These are phyloP conservation scores for Sarcophaga variegata DNA, from an alignment of 2,888 invertebrate species.

Conservation along the genomic window DNA sequence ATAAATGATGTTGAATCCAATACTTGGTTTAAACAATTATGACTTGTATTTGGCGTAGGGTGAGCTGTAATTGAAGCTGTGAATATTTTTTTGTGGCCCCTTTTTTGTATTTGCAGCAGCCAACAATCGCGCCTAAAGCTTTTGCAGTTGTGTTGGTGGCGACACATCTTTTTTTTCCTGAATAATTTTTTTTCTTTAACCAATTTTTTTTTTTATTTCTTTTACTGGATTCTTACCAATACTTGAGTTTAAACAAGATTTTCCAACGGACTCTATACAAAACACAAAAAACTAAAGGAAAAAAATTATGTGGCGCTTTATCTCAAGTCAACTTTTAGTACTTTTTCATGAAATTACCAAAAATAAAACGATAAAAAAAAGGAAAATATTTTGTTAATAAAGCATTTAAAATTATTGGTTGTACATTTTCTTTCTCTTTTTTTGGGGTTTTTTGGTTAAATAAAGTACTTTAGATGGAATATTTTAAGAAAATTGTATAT, in stretches of 20 bases:
- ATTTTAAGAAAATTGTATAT: not conserved
- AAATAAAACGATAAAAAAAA: slow-evolving; percentile 5
- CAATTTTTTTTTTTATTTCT: slow-evolving; percentile 24
- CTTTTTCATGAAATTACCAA: slow-evolving; percentile 45
- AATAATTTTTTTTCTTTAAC: slow-evolving; percentile 10
- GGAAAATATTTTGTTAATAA: slow-evolving; percentile 57
- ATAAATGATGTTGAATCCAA: not conserved
- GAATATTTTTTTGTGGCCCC: slow-evolving; percentile 39
- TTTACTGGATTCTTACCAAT: slow-evolving; percentile 39
- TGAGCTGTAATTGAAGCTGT: slow-evolving; percentile 65
- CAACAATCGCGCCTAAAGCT: slow-evolving; percentile 63
- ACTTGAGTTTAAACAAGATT: slow-evolving; percentile 55
- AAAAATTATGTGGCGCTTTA: slow-evolving; percentile 32
- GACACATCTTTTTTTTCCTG: slow-evolving; percentile 57
- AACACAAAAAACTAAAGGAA: not conserved
- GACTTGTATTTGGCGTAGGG: slow-evolving; percentile 33
- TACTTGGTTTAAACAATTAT: not conserved
- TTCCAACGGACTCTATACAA: slow-evolving; percentile 11
- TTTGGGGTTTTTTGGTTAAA: not conserved
- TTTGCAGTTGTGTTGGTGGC: slow-evolving; percentile 65
- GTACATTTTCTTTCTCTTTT: slow-evolving; percentile 10
- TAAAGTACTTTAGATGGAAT: not conserved
- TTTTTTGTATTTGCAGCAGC: slow-evolving; percentile 34
- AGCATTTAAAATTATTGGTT: slow-evolving; percentile 59
- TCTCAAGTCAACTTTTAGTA: slow-evolving; percentile 30